A percentile compares a stretch with the other conserved stretches of the same genome.
Conservation (phyloP, 2,797 vertebrate species). For the Sebastes matsubarae region DNA sequence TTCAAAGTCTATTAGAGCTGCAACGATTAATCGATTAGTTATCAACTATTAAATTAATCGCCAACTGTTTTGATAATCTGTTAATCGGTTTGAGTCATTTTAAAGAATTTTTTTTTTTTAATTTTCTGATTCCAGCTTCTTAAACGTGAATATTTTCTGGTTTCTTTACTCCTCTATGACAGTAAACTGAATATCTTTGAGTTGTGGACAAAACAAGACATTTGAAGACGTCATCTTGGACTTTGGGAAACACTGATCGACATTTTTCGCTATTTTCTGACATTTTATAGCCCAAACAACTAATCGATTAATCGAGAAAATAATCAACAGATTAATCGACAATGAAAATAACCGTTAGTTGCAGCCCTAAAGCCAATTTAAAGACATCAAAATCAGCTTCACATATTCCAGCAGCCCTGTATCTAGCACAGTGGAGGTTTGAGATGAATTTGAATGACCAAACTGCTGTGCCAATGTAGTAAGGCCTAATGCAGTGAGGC, state of each 20-base stretch:
- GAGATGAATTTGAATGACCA: constrained; percentile 68
- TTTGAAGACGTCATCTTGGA: not conserved
- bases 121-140: no score
- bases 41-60: not conserved
- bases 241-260: not conserved
- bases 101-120: no score
- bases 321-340: no score
- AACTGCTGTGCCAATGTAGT: constrained; percentile 68
- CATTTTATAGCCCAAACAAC: fast-evolving
- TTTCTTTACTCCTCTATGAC: not conserved
- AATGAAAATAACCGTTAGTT: not conserved
- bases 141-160: not conserved
- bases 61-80: not conserved
- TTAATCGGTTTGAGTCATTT: not conserved
- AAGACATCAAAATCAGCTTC: not conserved
- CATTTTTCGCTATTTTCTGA: not conserved
- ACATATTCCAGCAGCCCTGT: not conserved
- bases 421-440: not conserved
- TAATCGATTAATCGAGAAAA: no score
- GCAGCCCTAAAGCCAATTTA: not conserved
- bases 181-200: not conserved
- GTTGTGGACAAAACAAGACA: not conserved
- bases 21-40: not conserved
- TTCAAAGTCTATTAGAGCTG: not conserved
- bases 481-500: constrained; percentile 62